Conservation (phyloP, 2,113 vertebrate species). For the Sinosuthora webbiana region DNA sequence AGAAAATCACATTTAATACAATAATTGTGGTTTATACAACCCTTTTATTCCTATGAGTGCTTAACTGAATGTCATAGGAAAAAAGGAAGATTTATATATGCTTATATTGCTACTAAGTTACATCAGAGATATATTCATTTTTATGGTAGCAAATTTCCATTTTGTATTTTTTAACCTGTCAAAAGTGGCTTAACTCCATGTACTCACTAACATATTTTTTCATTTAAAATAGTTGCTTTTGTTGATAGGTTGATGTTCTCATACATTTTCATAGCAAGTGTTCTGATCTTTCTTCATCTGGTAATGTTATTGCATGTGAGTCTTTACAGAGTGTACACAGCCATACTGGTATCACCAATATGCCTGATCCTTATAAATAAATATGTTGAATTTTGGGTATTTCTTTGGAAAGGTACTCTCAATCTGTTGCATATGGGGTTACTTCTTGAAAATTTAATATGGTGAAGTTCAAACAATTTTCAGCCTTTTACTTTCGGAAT, state of each 20-base stretch:
- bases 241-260: constrained; percentile 46
- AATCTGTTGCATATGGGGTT: constrained; percentile 20
- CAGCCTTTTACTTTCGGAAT: not conserved
- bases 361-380: not conserved
- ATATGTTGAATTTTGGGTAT: not conserved
- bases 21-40: not conserved
- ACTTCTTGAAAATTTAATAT: not conserved
- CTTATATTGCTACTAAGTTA: not conserved
- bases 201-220: constrained; percentile 22
- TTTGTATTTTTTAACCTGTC: not conserved
- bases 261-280: constrained; percentile 52
- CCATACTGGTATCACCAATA: not conserved
- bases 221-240: constrained; percentile 53
- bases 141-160: not conserved
- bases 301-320: constrained; percentile 12
- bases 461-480: not conserved
- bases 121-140: not conserved
- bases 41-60: not conserved
- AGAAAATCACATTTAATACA: not conserved
- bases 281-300: constrained; percentile 32
- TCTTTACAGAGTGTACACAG: not conserved
- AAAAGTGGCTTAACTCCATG: constrained; percentile 23
- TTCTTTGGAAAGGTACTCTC: not conserved
- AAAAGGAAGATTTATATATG: not conserved
- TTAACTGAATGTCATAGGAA: not conserved